Conservation (phyloP, 2,113 vertebrate genomes). For the Oryzias melastigma region DNA sequence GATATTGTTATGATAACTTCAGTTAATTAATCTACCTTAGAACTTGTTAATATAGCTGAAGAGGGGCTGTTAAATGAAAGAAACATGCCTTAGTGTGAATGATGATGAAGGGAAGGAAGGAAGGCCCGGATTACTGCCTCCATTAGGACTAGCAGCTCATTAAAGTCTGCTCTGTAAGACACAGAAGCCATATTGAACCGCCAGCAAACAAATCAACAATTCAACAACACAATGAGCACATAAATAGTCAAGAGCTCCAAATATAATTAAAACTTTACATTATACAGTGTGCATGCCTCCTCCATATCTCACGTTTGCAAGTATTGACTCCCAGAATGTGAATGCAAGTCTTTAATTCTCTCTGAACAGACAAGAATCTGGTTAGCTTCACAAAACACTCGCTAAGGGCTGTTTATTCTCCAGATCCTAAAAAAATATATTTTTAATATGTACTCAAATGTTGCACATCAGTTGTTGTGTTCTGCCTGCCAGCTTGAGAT, state of each 20-base stretch:
- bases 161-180: slow-evolving; percentile 42
- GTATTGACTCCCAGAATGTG: slow-evolving; percentile 22
- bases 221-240: slow-evolving; percentile 37
- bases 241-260: slow-evolving; percentile 37
- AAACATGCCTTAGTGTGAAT: slow-evolving; percentile 15
- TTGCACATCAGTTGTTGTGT: background rate
- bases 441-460: slow-evolving; percentile 14
- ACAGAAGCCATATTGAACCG: slow-evolving; percentile 39
- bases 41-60: slow-evolving; percentile 19
- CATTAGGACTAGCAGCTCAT: slow-evolving; percentile 53
- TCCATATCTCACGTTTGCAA: slow-evolving; percentile 11
- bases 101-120: slow-evolving; percentile 29
- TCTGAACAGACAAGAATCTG: slow-evolving; percentile 14
- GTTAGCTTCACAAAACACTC: slow-evolving; percentile 27
- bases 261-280: slow-evolving; percentile 58
- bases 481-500: slow-evolving; percentile 1
- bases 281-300: slow-evolving; percentile 2
- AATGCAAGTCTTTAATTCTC: slow-evolving; percentile 9
- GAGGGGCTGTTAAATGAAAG: slow-evolving; percentile 14
- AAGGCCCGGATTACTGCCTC: slow-evolving; percentile 30
- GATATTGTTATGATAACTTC: background rate
- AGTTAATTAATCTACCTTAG: slow-evolving; percentile 3
- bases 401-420: slow-evolving; percentile 6
- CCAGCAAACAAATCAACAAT: slow-evolving; percentile 43
- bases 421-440: slow-evolving; percentile 30